A percentile compares a stretch with the other conserved stretches of the same genome.
Evolutionary conservation across 1,140 invertebrate genomes (phyloP).

Genomic region (Lasioglossum albipes): DNA sequence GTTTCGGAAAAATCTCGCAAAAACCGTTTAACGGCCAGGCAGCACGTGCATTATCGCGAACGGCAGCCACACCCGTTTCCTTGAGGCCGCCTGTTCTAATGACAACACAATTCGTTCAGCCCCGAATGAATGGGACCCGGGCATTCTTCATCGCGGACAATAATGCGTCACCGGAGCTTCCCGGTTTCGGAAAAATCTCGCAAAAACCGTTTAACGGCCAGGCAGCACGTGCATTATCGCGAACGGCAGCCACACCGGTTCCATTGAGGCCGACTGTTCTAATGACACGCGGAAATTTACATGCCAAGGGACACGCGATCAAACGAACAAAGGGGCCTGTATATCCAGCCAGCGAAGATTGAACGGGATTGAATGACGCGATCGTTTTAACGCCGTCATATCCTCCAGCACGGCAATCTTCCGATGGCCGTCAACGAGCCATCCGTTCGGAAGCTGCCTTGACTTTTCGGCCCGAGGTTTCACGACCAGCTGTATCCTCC

Average conservation of each 20-base stretch:
- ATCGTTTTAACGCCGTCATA: constrained; percentile 38
- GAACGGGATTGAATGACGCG: constrained; percentile 39
- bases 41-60: neutral
- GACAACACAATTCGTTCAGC: neutral
- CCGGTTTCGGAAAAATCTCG: constrained; percentile 6
- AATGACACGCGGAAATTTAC: constrained; percentile 12
- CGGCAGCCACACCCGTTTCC: no score
- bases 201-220: neutral
- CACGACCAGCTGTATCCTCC: no score
- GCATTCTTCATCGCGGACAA: neutral
- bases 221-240: neutral
- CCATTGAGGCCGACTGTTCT: constrained; percentile 6
- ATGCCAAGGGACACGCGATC: constrained; percentile 45
- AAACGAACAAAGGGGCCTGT: constrained; percentile 43
- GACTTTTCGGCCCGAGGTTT: no score
- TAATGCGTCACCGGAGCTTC: neutral
- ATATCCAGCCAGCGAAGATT: constrained; percentile 5
- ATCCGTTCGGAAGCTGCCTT: neutral
- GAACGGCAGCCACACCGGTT: neutral
- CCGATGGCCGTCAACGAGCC: neutral
- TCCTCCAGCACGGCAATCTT: constrained; percentile 1
- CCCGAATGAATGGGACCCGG: neutral
- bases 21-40: neutral
- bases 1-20: constrained; percentile 12
- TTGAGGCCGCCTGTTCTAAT: constrained; percentile 22